phyloP scores from a whole-genome alignment of 2,888 invertebrate genomes.

The Trichopria drosophilae region DNA sequence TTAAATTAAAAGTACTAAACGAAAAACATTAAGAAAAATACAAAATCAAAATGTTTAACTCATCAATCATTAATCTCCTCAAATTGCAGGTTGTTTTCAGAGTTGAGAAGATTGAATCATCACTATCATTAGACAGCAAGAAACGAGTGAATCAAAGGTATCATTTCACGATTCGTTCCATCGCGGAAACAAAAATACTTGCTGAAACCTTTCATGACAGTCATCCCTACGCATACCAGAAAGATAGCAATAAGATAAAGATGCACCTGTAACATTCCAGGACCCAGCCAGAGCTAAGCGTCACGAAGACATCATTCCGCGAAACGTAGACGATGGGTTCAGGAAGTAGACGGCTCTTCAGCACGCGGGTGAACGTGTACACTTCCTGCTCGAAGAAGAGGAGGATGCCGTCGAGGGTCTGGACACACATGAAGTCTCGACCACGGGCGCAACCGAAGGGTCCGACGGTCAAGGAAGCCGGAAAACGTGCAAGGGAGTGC shows the following conservation, averaged over 20 bases:
- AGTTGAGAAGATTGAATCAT: no score
- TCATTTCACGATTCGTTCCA: not conserved
- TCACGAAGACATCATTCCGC: conserved; percentile 83
- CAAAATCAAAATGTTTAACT: no score
- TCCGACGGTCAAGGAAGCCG: conserved; percentile 78
- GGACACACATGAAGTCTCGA: conserved; percentile 88
- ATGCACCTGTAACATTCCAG: conserved; percentile 83
- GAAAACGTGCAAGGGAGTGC: conserved; percentile 77
- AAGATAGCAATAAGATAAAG: conserved; percentile 3
- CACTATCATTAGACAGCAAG: no score
- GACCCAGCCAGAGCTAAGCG: conserved; percentile 78
- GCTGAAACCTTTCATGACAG: no score
- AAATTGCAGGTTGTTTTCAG: no score
- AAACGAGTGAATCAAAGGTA: not conserved
- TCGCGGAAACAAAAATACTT: not conserved
- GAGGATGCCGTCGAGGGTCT: conserved; percentile 85
- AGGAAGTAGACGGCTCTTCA: conserved; percentile 81
- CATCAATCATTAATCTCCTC: no score
- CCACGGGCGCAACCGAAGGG: conserved; percentile 83
- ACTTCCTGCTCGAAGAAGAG: conserved; percentile 93
- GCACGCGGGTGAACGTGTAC: conserved; percentile 78
- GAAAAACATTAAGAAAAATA: no score
- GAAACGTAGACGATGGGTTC: conserved; percentile 81
- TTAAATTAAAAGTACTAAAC: no score
- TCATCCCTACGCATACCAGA: not conserved